These are phyloP conservation scores for Glareola pratincola DNA, from an alignment of 2,113 vertebrate species.

Conservation along the genomic window DNA sequence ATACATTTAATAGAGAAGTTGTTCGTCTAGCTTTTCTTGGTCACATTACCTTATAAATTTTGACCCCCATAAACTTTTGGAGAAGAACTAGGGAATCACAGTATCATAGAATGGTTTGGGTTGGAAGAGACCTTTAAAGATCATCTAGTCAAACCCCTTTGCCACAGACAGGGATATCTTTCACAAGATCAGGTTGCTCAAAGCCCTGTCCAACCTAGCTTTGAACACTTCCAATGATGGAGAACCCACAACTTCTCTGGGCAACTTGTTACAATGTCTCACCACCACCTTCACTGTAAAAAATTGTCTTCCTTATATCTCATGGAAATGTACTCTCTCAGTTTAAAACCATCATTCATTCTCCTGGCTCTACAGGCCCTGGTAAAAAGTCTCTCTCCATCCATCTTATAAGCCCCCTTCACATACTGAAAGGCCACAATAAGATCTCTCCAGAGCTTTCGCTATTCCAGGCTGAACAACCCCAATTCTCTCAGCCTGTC, in stretches of 20 bases:
- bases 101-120: not conserved
- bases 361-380: not conserved
- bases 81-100: not conserved
- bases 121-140: not conserved
- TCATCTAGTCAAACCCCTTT: not conserved
- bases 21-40: not conserved
- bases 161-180: not conserved
- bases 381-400: not conserved
- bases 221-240: not conserved
- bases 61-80: not conserved
- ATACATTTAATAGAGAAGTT: not conserved
- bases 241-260: not conserved
- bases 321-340: not conserved
- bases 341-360: not conserved
- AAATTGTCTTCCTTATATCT: not conserved
- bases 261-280: not conserved
- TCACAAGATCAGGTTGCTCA: not conserved
- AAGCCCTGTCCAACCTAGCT: not conserved
- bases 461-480: not conserved
- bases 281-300: not conserved
- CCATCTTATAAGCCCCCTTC: not conserved
- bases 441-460: not conserved
- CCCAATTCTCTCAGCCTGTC: not conserved
- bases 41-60: not conserved
- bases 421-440: not conserved